Evolutionary conservation across 2,888 invertebrate genomes (phyloP).

Genomic region (Ormyrus labotus): DNA sequence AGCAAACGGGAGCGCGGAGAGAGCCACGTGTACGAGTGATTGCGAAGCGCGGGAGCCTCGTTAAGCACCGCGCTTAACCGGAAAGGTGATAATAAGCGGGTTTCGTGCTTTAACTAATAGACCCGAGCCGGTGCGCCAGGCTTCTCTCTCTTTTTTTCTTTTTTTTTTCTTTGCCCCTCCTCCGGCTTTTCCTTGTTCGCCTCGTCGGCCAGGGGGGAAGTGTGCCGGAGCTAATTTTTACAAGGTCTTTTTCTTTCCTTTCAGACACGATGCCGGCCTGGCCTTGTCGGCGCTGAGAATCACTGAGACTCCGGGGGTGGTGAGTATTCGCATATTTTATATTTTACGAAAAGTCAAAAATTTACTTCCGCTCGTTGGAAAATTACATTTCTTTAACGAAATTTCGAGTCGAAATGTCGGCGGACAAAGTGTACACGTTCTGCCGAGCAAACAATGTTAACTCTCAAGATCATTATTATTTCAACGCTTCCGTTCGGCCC

Average conservation of each 20-base stretch:
- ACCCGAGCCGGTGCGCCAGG: not conserved
- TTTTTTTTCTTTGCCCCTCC: not conserved
- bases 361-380: too few relatives aligned
- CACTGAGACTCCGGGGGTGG: constrained; percentile 49
- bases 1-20: constrained; percentile 27
- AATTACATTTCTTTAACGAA: too few relatives aligned
- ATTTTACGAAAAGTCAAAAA: too few relatives aligned
- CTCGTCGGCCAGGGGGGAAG: not conserved
- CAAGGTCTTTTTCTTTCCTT: constrained; percentile 39
- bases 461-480: constrained; percentile 56
- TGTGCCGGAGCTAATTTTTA: constrained; percentile 18
- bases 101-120: constrained; percentile 37
- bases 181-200: not conserved
- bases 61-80: constrained; percentile 43
- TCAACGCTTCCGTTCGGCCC: constrained; percentile 53
- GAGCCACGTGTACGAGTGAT: constrained; percentile 35
- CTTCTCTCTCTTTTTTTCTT: not conserved
- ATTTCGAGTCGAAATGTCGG: too few relatives aligned
- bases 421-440: too few relatives aligned
- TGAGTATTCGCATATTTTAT: constrained; percentile 35
- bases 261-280: constrained; percentile 50
- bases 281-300: constrained; percentile 52
- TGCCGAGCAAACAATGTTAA: not conserved
- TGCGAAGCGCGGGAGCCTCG: constrained; percentile 41
- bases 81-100: constrained; percentile 52